Base-by-base conservation (phyloP, 1,140 invertebrate species). In the Lordiphosa clarofinis region DNA sequence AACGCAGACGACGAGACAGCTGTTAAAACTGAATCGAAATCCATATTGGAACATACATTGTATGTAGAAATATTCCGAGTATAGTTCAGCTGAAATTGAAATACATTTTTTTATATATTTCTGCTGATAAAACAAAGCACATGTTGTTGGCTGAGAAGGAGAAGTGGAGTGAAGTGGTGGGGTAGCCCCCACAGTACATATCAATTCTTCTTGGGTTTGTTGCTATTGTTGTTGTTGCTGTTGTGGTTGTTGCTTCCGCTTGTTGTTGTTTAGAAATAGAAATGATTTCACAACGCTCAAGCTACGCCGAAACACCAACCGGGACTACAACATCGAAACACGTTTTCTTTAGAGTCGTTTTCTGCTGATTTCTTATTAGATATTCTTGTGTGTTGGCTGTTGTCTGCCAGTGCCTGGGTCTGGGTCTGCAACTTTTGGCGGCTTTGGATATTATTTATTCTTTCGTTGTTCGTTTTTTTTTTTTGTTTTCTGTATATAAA, bases 231-330 rank as follows among this genome's bases (percentile, higher is more conserved):
- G 35, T 36, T 19, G 36, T 39, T 50, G 36, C 31, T 60, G 21
- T 53, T 56, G 48, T 50, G 56, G 52, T 63, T 54, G 62, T 68
- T 68, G 63, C 49, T 73, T 74, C 71, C 61, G 73, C 62, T 73
- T 79, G 56, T 79, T 70, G 62, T 73, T 74, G 71, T 56, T 69
- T 74, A 69, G 75, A 81, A 81, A 81, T 81, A 81, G 71, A 81
- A 81, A 81, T 81, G 76, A 81, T 81, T 81, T 81, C 75, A 81
- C 76, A 82, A 75, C 31, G 28, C 58, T 47, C 19, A 31, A 39
- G 36, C 35, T 46, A 43, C 21, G 38, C 38, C 46, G 13, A 42
- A 47, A 56, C 56, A 53, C 50, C 39, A 64, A 63, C 39, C 43
- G 43, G 56, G 49, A 58, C 11, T 56, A 44, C 49, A 52, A 63